Evolutionary conservation across 2,888 invertebrate species (phyloP), one percentile per base, ranked within the genome.

Genomic region (Exocentrus adspersus): DNA sequence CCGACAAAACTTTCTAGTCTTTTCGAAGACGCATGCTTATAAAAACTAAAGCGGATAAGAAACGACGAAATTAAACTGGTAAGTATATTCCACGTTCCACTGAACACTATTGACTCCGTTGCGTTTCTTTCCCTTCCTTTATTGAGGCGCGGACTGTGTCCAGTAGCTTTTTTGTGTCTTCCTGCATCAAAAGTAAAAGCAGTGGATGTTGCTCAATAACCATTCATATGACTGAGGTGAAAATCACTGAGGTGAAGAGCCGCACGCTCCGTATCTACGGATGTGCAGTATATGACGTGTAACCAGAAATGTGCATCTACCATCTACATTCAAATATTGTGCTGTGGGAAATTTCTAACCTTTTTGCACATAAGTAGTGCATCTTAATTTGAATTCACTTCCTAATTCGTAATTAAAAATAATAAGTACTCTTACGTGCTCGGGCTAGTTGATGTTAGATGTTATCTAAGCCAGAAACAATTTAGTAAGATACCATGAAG

Each of bases 341-440:
- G n/a, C 37, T 37, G 37, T 37, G 37, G 37, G 37, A 37, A 37
- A 1, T 37, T n/a, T 37, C 14, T 12, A 37, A n/a, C 37, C n/a
- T 37, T 37, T 37, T 37, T n/a, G 37, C 14, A 37, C n/a, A n/a
- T n/a, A 37, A 37, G n/a, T 37, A 37, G 10, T n/a, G n/a, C 6
- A 4, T 37, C n/a, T 37, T 37, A n/a, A 37, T 37, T 14, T 1
- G 12, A 37, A 37, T 12, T 37, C 37, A 37, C 37, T 37, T 37
- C 37, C 37, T 37, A 37, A 37, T 37, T 37, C 37, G 6, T 37
- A 37, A 37, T 37, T 37, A 37, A 37, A 37, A 37, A 37, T 32
- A 32, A 32, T 37, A 37, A 37, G 37, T 37, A 37, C 37, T n/a
- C 37, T 37, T 37, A 37, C 37, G 37, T 37, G 37, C 14, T 37